Evolutionary conservation across 1,140 invertebrate species (phyloP), one percentile per base, ranked within the genome.

Genomic region (Ridgeia piscesae): DNA sequence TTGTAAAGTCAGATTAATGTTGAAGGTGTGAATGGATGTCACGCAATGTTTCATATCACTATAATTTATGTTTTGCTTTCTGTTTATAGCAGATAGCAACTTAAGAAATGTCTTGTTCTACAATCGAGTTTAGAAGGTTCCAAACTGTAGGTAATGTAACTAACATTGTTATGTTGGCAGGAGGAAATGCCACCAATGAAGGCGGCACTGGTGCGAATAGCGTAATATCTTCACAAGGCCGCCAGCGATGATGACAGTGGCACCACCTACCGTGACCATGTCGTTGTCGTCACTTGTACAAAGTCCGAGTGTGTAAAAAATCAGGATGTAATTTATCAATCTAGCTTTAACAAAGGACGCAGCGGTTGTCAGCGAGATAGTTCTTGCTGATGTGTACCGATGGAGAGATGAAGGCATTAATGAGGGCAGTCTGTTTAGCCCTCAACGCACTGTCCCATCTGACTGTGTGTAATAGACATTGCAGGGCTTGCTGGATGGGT

Each of bases 261-360:
- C 58, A 0, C 58, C 58, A 77, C 27, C 17, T 77, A 77, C 58
- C 27, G 58, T 77, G 58, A 77, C 58, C 27, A 21, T 21, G 58
- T 77, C 58, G n/a, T n/a, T n/a, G 58, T 77, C 58, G 58, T 77
- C 58, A 77, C 58, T 77, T 77, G 58, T 77, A 77, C 58, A 77
- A 77, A 77, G 58, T 77, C 58, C 58, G 58, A 77, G 58, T 77
- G 58, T 77, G 58, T 77, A 77, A 77, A 77, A 77, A 77, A 77
- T 77, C 58, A 77, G 58, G 58, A 77, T 77, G 58, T 77, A 77
- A 77, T 77, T 77, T 77, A 77, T 77, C 58, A 77, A 77, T 77
- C 58, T 77, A 77, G 58, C 58, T 77, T 77, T 77, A 77, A 77
- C 58, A 21, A 77, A 77, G 58, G 58, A 77, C 27, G 58, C 58